Evolutionary conservation across 2,113 vertebrate species (phyloP), one percentile per base, ranked within the genome.

Genomic region (Sardina pilchardus): DNA sequence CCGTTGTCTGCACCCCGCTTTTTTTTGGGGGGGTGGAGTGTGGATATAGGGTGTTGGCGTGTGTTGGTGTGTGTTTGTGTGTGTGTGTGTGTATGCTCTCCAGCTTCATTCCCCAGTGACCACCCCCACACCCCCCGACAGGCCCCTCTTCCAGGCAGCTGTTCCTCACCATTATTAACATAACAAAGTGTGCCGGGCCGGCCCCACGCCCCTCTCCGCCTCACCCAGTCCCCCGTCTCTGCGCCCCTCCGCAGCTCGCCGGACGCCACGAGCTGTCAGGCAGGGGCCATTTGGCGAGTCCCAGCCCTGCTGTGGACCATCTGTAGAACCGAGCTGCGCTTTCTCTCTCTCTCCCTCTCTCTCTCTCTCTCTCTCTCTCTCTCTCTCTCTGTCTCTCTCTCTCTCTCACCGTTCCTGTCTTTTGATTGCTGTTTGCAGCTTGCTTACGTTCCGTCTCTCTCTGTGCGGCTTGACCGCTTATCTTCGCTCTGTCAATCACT

Each of bases 91-190:
- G 30, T 30, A 10, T 67, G 26, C 71, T 78, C 71, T 16, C 14
- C 71, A 78, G 26, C 14, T 14, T 78, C 71, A 78, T 78, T 78
- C 71, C 71, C 14, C 10, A 78, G 71, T 78, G 71, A 14, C 30
- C 30, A 78, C 71, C 71, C 71, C 71, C 34, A 78, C 71, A 78
- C 30, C 3, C 30, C 3, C 63, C 63, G 10, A 30, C n/a, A 63
- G 59, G 82, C 47, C n/a, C 6, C 85, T 84, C 82, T 81, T 84
- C 63, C 44, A 83, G 82, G 71, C 90, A 91, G 89, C 89, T 91
- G 90, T 87, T 82, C 85, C 78, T 83, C 34, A 0, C 34, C 67
- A 92, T 92, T 92, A 92, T 67, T 59, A 59, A 59, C 90, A 92
- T 92, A 89, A 92, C 89, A 91, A 92, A 89, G 88, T 84, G 84